A percentile compares a stretch with the other conserved stretches of the same genome.
These are phyloP conservation scores for Seladonia tumulorum DNA, from an alignment of 2,888 invertebrate species.

Conservation along the genomic window DNA sequence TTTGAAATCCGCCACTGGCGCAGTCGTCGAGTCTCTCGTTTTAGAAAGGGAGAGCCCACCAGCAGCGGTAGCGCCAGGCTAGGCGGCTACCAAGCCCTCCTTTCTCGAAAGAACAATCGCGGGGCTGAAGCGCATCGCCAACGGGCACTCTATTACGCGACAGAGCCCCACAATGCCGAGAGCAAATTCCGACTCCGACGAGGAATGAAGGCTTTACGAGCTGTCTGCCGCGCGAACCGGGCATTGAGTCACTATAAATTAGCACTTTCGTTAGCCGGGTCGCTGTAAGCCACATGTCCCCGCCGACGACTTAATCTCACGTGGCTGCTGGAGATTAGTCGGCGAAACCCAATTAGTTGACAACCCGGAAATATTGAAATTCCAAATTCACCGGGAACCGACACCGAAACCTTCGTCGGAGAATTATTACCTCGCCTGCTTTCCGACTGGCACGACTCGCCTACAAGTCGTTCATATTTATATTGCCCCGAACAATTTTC, in stretches of 20 bases:
- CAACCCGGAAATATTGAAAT: background rate
- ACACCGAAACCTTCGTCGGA: background rate
- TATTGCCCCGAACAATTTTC: too few species aligned
- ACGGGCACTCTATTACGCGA: slow-evolving; percentile 46
- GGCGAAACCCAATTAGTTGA: slow-evolving; percentile 5
- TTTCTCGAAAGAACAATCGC: slow-evolving; percentile 52
- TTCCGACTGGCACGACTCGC: too few species aligned
- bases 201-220: slow-evolving; percentile 13
- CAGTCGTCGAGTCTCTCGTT: background rate
- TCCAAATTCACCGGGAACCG: background rate
- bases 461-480: too few species aligned
- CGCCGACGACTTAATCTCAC: slow-evolving; percentile 7
- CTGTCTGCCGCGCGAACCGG: background rate
- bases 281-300: background rate
- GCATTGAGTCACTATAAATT: slow-evolving; percentile 17
- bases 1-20: slow-evolving; percentile 64
- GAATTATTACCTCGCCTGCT: background rate
- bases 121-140: slow-evolving; percentile 54
- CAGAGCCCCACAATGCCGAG: slow-evolving; percentile 17
- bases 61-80: background rate
- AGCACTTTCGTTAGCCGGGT: slow-evolving; percentile 4
- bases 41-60: background rate
- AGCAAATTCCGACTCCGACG: slow-evolving; percentile 35
- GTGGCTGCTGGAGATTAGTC: background rate
- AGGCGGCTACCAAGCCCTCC: slow-evolving; percentile 1